A percentile compares a stretch with the other conserved stretches of the same genome.
Evolutionary conservation across 1,140 invertebrate genomes (phyloP).

Genomic region (Leptinotarsa texana): DNA sequence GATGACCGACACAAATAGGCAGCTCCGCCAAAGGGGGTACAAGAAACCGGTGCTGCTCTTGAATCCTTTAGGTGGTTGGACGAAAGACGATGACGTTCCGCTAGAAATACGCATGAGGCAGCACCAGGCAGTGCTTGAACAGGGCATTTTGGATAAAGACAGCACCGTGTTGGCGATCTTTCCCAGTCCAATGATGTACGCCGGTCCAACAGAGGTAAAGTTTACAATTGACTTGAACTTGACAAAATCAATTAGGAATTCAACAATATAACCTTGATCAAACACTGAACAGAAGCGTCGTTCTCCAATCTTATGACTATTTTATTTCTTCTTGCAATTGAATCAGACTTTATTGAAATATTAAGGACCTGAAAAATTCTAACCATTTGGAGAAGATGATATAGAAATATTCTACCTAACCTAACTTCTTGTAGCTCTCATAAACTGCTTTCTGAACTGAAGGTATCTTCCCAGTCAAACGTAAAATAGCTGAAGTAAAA

Average conservation of each 20-base stretch:
- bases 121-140: constrained; percentile 87
- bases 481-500: too few species aligned
- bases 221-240: neutral
- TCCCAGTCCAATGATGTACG: constrained; percentile 99
- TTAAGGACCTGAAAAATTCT: too few species aligned
- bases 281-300: too few species aligned
- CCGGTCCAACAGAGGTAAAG: constrained; percentile 88
- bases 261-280: too few species aligned
- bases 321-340: too few species aligned
- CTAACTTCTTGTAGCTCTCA: too few species aligned
- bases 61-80: constrained; percentile 98
- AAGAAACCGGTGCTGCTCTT: constrained; percentile 93
- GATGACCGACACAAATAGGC: constrained; percentile 92
- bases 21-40: constrained; percentile 82
- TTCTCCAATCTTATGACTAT: too few species aligned
- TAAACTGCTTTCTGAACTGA: too few species aligned
- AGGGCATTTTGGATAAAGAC: constrained; percentile 80
- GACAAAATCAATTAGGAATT: neutral
- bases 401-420: too few species aligned
- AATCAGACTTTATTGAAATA: too few species aligned
- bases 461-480: too few species aligned
- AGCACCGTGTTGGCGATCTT: constrained; percentile 97
- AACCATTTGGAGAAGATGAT: too few species aligned
- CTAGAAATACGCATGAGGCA: constrained; percentile 75
- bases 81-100: constrained; percentile 99